Base-by-base conservation (phyloP, 2,113 vertebrate genomes). In the Syrrhaptes paradoxus region DNA sequence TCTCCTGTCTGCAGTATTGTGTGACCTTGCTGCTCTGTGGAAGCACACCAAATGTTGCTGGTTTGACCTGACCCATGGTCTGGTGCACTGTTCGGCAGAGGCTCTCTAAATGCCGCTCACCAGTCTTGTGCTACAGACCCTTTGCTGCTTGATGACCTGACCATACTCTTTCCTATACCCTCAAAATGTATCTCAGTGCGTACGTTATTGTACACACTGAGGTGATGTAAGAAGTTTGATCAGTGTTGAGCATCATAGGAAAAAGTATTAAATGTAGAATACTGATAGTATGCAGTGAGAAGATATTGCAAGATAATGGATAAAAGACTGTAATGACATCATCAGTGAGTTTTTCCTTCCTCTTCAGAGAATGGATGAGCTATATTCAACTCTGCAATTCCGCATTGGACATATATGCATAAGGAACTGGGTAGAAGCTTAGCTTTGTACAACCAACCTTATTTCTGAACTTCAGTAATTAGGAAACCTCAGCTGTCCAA, bases 131-230 rank as follows among this genome's bases (percentile, higher is more conserved):
- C 25, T 63, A 32, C 46, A 74, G 41, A 7, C 17, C 32, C 59
- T 41, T 25, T 46, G 25, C 19, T 52, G 65, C 45, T 19, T 26
- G 21, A 32, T 13, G 68, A 41, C 31, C n/a, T 29, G 10, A 29
- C 28, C 54, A 63, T 13, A 38, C 59, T 63, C 28, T 63, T 76
- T 36, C 41, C 49, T 70, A 28, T 18, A 12, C 4, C 19, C 13
- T 4, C 26, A 71, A 38, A 61, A 85, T 7, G 7, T 3, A 31
- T 29, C 55, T 59, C 38, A 14, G 4, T 6, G 24, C 4, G 1
- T 16, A 32, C 0, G 0, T 14, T 21, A 10, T 36, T 3, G 1
- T 28, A 51, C 14, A 46, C 2, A 2, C 55, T 4, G 25, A 54
- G 17, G 75, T n/a, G 31, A 46, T 9, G 36, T 43, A 32, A 38